phyloP scores from a whole-genome alignment of 2,888 invertebrate species.

The Onthophagus sagittarius region DNA sequence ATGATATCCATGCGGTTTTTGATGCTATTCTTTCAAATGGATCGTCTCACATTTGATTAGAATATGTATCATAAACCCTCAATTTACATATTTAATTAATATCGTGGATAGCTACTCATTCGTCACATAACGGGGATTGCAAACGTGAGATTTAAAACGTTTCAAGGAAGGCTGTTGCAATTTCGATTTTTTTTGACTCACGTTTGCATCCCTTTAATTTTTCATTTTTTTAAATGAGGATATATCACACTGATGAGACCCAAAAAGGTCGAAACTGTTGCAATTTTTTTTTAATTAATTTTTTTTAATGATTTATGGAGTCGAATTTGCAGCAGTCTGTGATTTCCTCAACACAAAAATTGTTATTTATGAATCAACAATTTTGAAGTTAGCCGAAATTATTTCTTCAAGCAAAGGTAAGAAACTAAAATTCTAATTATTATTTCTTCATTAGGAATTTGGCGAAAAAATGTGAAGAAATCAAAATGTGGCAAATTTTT shows the following conservation, averaged over 20 bases:
- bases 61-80: not conserved
- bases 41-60: slow-evolving; percentile 2
- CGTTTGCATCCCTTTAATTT: not conserved
- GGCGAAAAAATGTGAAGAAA: too few relatives aligned
- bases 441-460: too few relatives aligned
- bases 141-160: not conserved
- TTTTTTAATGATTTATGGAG: slow-evolving; percentile 13
- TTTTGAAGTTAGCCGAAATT: too few relatives aligned
- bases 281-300: slow-evolving; percentile 9
- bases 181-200: slow-evolving; percentile 14
- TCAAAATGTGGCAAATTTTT: too few relatives aligned
- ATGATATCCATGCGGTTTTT: not conserved
- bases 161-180: slow-evolving; percentile 23
- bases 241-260: slow-evolving; percentile 22
- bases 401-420: too few relatives aligned
- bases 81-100: not conserved
- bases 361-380: too few relatives aligned
- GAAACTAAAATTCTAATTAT: too few relatives aligned
- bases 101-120: not conserved
- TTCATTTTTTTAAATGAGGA: slow-evolving; percentile 2
- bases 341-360: slow-evolving; percentile 12
- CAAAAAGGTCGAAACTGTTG: slow-evolving; percentile 22
- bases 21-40: not conserved
- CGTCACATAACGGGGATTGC: not conserved
- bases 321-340: slow-evolving; percentile 23